Evolutionary conservation across 2,113 vertebrate species (phyloP), one percentile per base, ranked within the genome.

Genomic region (Nothocercus julius): DNA sequence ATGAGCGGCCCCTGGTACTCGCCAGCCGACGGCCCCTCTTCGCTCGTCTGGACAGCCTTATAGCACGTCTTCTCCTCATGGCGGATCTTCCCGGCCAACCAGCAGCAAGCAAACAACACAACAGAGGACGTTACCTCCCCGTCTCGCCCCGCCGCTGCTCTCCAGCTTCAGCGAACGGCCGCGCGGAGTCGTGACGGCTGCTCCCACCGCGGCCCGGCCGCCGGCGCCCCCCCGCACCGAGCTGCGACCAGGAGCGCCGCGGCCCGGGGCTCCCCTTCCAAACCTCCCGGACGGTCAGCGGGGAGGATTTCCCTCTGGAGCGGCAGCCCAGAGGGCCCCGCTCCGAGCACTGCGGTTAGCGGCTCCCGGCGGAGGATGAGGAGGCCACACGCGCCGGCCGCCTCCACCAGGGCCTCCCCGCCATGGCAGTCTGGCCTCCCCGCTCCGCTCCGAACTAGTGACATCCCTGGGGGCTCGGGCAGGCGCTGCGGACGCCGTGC

Each of bases 51-150:
- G 94, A 99, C 99, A 96, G 98, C 99, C 92, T 98, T 98, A 98
- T 99, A 99, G 98, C 98, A 98, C 97, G 97, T 98, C 98, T 98
- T 99, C 97, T 99, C 98, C 96, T 99, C 99, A 98, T 99, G 98
- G 96, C 96, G 97, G 97, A 98, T 98, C 98, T 98, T 98, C 97
- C 96, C 96, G 96, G 95, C 89, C 97, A 95, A 93, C 81, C 93
- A 93, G 92, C 97, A 98, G 95, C 98, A 97, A 97, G 96, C 96
- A 98, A 96, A 98, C 90, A 95, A 97, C 88, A 98, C 97, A 97
- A 98, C 89, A 98, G 97, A 98, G 97, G 97, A 85, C 91, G 87
- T 98, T 98, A 98, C 91, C 95, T 96, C 90, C 88, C 89, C 53
- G 5, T 75, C 67, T 92, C 18, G 19, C 90, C 61, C 73, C 72